Conservation (phyloP, 2,888 invertebrate species). For the Stictocephala bisonia region DNA sequence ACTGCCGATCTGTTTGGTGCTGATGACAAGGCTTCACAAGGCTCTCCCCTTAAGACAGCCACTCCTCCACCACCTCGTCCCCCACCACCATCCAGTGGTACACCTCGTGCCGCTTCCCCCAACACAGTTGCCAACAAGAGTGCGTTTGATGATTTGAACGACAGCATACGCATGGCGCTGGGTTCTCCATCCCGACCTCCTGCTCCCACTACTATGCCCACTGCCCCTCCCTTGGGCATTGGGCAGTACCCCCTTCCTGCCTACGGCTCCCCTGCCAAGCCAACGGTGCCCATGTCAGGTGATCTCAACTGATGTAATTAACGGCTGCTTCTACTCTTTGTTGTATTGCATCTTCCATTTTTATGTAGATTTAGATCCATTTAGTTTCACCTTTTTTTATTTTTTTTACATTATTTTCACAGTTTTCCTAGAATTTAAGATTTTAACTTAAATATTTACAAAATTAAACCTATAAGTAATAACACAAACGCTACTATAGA, state of each 20-base stretch:
- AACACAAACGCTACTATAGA: no score
- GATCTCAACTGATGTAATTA: conserved; percentile 33
- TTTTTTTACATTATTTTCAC: no score
- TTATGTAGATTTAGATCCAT: no score
- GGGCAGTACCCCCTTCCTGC: conserved; percentile 50
- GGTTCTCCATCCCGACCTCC: conserved; percentile 65
- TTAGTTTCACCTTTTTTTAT: no score
- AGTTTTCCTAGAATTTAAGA: no score
- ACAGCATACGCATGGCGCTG: conserved; percentile 75
- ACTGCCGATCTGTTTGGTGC: conserved; percentile 61
- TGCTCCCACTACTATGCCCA: conserved; percentile 50
- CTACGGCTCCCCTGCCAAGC: conserved; percentile 53
- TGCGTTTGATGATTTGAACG: conserved; percentile 76
- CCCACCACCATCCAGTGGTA: conserved; percentile 54
- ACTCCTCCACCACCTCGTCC: conserved; percentile 66
- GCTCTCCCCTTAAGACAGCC: conserved; percentile 58
- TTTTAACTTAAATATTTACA: no score
- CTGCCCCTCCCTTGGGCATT: conserved; percentile 48
- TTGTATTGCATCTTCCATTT: conserved; percentile 19
- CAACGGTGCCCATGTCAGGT: conserved; percentile 47
- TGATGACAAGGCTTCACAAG: conserved; percentile 60
- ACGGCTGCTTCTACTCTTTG: conserved; percentile 14
- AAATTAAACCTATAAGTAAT: no score
- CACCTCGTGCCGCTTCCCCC: conserved; percentile 64
- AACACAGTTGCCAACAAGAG: conserved; percentile 68